Evolutionary conservation across 2,888 invertebrate genomes (phyloP).

Genomic region (Diabrotica balteata): DNA sequence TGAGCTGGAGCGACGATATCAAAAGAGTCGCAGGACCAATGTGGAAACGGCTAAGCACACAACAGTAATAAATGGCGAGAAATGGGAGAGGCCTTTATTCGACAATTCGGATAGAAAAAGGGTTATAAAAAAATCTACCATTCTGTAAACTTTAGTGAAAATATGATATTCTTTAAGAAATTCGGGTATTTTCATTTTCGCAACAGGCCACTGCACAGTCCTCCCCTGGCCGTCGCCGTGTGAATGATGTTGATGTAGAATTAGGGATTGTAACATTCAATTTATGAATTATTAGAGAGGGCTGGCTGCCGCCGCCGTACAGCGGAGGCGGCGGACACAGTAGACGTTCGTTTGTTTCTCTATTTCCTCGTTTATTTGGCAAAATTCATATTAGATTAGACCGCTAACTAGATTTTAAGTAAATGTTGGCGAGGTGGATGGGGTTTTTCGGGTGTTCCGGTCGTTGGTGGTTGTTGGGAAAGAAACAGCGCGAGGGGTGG

Average conservation of each 20-base stretch:
- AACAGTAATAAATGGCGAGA: no score
- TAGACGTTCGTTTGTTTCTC: slow-evolving; percentile 44
- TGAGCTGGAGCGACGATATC: no score
- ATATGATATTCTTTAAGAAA: no score
- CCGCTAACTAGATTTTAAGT: slow-evolving; percentile 52
- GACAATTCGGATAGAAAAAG: no score
- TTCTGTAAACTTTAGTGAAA: no score
- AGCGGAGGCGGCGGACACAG: slow-evolving; percentile 23
- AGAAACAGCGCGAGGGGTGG: slow-evolving; percentile 1
- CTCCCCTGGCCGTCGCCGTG: slow-evolving; percentile 40
- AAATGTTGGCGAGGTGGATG: slow-evolving; percentile 42
- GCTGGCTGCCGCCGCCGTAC: slow-evolving; percentile 39
- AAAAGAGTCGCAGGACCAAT: no score
- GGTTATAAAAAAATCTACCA: no score
- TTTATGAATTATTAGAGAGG: slow-evolving; percentile 60
- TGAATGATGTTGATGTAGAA: slow-evolving; percentile 56
- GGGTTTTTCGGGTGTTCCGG: slow-evolving; percentile 38
- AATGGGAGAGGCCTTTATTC: no score
- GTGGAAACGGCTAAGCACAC: no score
- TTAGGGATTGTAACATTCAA: slow-evolving; percentile 62
- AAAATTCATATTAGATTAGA: slow-evolving; percentile 58
- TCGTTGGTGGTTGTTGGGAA: slow-evolving; percentile 26
- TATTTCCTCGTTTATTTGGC: slow-evolving; percentile 51
- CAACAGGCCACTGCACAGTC: not conserved
- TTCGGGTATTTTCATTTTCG: no score